Evolutionary conservation across 2,113 vertebrate genomes (phyloP), one percentile per base, ranked within the genome.

Genomic region (Rhipidura dahli): DNA sequence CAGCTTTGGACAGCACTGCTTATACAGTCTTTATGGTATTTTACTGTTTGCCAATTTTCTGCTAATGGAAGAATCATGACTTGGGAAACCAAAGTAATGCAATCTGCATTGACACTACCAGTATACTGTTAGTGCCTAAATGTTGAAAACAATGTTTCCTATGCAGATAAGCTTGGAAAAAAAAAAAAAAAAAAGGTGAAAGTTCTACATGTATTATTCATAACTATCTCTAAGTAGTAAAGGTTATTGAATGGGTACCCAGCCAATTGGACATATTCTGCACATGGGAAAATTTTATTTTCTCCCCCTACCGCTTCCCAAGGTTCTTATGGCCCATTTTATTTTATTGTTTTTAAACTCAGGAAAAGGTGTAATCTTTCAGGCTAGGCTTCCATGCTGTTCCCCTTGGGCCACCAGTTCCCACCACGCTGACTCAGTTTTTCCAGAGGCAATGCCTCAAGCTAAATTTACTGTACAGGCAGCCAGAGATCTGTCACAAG

Each of bases 401-500:
- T 80, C 83, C 80, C 75, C 88, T 72, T 23, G 10, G 64, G 92
- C 73, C 91, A 94, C 71, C 35, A 26, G 75, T 89, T 94, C 79
- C 94, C 50, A 87, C 64, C 20, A 94, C 79, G 84, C 10, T 70
- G 61, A 96, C 56, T 94, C 72, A 87, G 40, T 92, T 96, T 91
- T 94, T 97, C 92, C 81, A 96, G 86, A 95, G 87, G 84, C 92
- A 87, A 81, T 96, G 84, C 90, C 87, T 96, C 66, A 72, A 91
- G 94, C 94, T 80, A 96, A 94, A 97, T 97, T 94, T 87, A 89
- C 68, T 59, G 54, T 37, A 59, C 39, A 80, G 42, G 50, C 33
- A 96, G 65, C 54, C 85, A 91, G 65, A 88, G 72, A 70, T 45
- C 42, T 90, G 81, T 79, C 68, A 71, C 3, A 6, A 95, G 71